Percentiles rank a stretch among this genome's conserved stretches.
These are phyloP conservation scores for Incurvaria masculella DNA, from an alignment of 2,888 invertebrate genomes.

Conservation along the genomic window DNA sequence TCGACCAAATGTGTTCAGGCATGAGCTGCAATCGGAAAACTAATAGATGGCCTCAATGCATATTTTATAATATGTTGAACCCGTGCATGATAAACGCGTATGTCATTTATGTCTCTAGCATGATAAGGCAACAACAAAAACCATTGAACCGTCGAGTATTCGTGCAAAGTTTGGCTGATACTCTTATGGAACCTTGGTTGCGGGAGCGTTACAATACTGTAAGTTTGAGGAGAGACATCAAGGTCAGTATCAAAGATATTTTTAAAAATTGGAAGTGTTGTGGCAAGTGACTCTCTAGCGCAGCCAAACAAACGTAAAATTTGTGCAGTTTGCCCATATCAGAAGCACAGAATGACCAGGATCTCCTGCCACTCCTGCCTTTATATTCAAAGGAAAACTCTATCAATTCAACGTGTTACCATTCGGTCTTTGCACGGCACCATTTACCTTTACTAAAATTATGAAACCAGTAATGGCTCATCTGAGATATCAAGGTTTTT, in stretches of 20 bases:
- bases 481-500: slow-evolving; percentile 1
- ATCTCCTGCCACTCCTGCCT: neutral
- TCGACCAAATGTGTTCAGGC: slow-evolving; percentile 17
- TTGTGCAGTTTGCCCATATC: slow-evolving; percentile 2
- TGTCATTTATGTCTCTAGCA: slow-evolving; percentile 8
- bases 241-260: slow-evolving; percentile 6
- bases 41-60: slow-evolving; percentile 16
- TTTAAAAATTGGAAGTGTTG: slow-evolving; percentile 2
- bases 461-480: slow-evolving; percentile 6
- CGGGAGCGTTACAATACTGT: slow-evolving; percentile 4
- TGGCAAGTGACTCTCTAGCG: slow-evolving; percentile 6
- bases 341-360: slow-evolving; percentile 4
- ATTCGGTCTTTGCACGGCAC: slow-evolving; percentile 1
- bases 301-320: slow-evolving; percentile 5
- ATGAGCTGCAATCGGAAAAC: slow-evolving; percentile 17
- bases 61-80: slow-evolving; percentile 18
- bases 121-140: slow-evolving; percentile 7
- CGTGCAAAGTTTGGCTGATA: slow-evolving; percentile 5
- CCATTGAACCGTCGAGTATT: slow-evolving; percentile 1
- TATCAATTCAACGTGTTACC: slow-evolving; percentile 3
- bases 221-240: slow-evolving; percentile 5
- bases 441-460: slow-evolving; percentile 6
- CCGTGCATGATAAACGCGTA: slow-evolving; percentile 10
- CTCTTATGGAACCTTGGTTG: slow-evolving; percentile 5
- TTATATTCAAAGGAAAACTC: neutral